Percentiles rank a stretch among this genome's conserved stretches.
These are phyloP conservation scores for Phoronis australis DNA, from an alignment of 2,888 invertebrate genomes.

Conservation along the genomic window DNA sequence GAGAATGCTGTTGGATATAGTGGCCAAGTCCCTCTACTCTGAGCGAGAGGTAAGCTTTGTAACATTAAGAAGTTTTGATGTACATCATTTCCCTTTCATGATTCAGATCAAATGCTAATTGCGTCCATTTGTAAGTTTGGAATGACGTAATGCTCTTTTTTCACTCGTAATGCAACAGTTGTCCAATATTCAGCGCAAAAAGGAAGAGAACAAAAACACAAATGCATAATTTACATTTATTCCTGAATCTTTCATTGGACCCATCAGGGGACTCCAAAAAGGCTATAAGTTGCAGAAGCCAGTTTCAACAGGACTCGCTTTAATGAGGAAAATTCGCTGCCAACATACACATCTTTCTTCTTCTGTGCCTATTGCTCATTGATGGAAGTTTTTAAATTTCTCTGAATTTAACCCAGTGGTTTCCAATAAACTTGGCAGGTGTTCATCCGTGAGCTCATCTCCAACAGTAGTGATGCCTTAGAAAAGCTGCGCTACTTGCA, in stretches of 20 bases:
- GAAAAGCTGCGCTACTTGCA: constrained; percentile 85
- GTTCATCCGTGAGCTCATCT: constrained; percentile 90
- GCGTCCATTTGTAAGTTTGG: too few species aligned
- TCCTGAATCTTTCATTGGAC: too few species aligned
- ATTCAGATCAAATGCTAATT: too few species aligned
- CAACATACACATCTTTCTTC: not conserved
- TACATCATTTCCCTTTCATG: too few species aligned
- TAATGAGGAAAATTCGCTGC: not conserved
- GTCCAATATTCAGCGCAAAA: too few species aligned
- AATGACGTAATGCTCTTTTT: too few species aligned
- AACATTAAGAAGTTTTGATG: too few species aligned
- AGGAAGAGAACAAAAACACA: too few species aligned
- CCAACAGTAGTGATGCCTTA: constrained; percentile 94
- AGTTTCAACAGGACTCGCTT: not conserved
- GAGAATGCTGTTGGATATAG: constrained; percentile 89
- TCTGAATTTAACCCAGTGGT: too few species aligned
- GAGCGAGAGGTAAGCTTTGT: constrained; percentile 87
- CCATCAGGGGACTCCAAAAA: not conserved
- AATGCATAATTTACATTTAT: too few species aligned
- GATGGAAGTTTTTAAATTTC: constrained; percentile 16
- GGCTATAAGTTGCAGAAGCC: not conserved
- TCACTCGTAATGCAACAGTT: too few species aligned
- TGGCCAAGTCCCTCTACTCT: constrained; percentile 92
- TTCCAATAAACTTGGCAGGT: too few species aligned
- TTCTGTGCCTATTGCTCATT: not conserved